Percentiles rank a stretch among this genome's conserved stretches.
Conservation (phyloP, 2,888 invertebrate species). For the Hylaea fasciaria region DNA sequence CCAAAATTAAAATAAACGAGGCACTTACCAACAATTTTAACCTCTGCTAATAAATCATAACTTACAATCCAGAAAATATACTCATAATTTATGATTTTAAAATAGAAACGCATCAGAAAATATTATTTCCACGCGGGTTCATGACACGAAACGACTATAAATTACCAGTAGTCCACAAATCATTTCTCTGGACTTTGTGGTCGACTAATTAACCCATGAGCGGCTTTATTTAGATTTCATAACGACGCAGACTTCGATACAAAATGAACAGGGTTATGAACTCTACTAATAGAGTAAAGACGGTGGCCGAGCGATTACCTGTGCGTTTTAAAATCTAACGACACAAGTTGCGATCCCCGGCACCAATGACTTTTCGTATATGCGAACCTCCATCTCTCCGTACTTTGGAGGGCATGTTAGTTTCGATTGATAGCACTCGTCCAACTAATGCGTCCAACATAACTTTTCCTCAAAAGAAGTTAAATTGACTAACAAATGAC, state of each 20-base stretch:
- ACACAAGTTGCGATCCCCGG: no score
- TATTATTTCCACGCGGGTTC: constrained; percentile 44
- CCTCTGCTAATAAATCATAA: constrained; percentile 23
- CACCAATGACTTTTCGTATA: no score
- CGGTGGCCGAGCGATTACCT: no score
- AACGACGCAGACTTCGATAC: constrained; percentile 34
- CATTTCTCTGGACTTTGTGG: constrained; percentile 50
- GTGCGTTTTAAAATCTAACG: no score
- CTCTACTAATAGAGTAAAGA: background rate
- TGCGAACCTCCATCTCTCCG: no score
- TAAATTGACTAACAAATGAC: no score
- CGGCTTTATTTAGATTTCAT: constrained; percentile 50
- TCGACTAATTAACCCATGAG: constrained; percentile 57
- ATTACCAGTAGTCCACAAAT: constrained; percentile 55
- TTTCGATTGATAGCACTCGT: no score
- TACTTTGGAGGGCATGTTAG: no score
- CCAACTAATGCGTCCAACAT: no score
- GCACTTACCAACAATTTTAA: constrained; percentile 17
- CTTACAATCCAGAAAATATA: constrained; percentile 28
- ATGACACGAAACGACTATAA: constrained; percentile 52
- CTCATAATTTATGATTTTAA: constrained; percentile 33
- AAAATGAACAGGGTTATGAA: constrained; percentile 1
- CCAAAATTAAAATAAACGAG: constrained; percentile 11
- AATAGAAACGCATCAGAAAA: constrained; percentile 46
- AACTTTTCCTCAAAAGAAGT: background rate